phyloP scores from a whole-genome alignment of 2,113 vertebrate species.

The Corvus moneduloides region DNA sequence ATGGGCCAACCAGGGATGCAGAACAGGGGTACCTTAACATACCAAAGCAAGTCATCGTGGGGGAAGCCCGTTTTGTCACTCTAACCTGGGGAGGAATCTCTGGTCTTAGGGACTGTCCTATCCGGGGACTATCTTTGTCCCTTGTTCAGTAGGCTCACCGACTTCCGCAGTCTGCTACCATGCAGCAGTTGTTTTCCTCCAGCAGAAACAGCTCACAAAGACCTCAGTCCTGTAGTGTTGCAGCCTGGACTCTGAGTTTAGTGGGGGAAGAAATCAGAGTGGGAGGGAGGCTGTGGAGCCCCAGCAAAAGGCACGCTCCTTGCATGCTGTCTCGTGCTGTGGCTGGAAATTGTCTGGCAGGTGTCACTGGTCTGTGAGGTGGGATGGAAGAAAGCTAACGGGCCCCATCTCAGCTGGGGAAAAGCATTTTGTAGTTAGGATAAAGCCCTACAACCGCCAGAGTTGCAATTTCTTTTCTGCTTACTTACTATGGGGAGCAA shows the following conservation, averaged over 20 bases:
- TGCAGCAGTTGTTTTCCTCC: neutral
- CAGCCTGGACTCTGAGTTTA: neutral
- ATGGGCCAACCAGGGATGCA: too few species aligned
- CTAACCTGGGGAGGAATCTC: too few species aligned
- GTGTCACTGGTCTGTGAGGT: neutral
- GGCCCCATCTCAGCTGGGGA: neutral
- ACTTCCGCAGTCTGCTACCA: too few species aligned
- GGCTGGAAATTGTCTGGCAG: neutral
- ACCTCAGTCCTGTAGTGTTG: neutral
- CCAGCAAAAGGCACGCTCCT: neutral
- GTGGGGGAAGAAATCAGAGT: neutral
- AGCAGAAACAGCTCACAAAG: neutral
- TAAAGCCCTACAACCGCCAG: neutral
- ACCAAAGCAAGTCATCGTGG: too few species aligned
- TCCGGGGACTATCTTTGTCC: too few species aligned
- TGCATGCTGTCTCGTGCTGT: neutral
- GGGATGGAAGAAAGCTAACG: neutral
- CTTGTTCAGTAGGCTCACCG: too few species aligned
- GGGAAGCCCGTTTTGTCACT: too few species aligned
- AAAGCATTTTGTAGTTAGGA: neutral
- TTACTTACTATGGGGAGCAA: neutral
- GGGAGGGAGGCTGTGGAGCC: neutral
- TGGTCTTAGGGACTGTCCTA: too few species aligned
- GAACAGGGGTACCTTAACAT: too few species aligned
- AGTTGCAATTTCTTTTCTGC: neutral